These are phyloP conservation scores for Amazona guildingii DNA, from an alignment of 2,113 vertebrate genomes.

Conservation along the genomic window DNA sequence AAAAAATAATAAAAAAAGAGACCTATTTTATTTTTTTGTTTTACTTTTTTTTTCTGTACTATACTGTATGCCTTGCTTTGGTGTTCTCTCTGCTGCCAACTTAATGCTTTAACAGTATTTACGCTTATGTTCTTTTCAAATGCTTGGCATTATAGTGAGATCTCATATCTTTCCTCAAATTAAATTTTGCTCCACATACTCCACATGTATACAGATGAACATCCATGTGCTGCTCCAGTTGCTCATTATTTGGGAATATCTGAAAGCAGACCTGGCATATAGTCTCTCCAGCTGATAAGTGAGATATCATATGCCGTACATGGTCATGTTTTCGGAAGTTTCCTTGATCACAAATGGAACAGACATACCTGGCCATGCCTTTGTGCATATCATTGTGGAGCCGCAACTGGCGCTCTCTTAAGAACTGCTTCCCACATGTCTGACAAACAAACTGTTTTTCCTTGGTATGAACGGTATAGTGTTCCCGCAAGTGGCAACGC, in stretches of 20 bases:
- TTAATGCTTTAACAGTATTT: conserved; percentile 70
- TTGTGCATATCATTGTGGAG: conserved; percentile 99
- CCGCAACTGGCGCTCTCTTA: conserved; percentile 93
- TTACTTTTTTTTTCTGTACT: conserved; percentile 66
- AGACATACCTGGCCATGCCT: conserved; percentile 97
- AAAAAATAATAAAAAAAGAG: conserved; percentile 54
- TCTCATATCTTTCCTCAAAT: conserved; percentile 97
- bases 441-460: conserved; percentile 98
- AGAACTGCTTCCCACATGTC: conserved; percentile 97
- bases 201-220: conserved; percentile 97
- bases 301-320: conserved; percentile 98
- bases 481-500: conserved; percentile 97
- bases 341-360: conserved; percentile 97
- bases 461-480: conserved; percentile 98
- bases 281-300: conserved; percentile 93
- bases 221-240: conserved; percentile 97
- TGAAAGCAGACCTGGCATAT: conserved; percentile 99
- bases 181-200: conserved; percentile 97
- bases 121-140: conserved; percentile 87
- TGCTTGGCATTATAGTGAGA: conserved; percentile 98
- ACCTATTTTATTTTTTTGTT: conserved; percentile 49
- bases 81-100: conserved; percentile 75
- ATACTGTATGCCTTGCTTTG: conserved; percentile 79
- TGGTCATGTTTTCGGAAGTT: conserved; percentile 99
- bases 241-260: conserved; percentile 93